phyloP scores from a whole-genome alignment of 2,888 invertebrate genomes.

The Drosophila austrosaltans region DNA sequence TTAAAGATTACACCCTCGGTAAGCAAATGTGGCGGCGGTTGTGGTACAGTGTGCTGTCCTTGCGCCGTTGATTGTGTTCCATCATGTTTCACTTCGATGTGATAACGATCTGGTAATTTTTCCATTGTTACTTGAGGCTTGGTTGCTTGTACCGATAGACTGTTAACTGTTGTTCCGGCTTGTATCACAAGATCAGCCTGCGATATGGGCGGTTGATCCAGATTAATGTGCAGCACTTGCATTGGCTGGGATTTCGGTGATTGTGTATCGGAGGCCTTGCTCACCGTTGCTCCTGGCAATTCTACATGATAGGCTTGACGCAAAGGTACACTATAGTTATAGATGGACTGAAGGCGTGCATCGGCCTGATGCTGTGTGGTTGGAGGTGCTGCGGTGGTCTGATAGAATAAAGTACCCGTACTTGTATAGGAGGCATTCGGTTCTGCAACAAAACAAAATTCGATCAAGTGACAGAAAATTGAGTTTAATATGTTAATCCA shows the following conservation, averaged over 20 bases:
- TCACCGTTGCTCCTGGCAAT: slow-evolving; percentile 71
- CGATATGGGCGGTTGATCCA: slow-evolving; percentile 81
- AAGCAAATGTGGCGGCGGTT: slow-evolving; percentile 75
- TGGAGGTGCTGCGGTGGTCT: slow-evolving; percentile 84
- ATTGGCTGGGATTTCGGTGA: slow-evolving; percentile 77
- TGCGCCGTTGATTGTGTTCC: slow-evolving; percentile 51
- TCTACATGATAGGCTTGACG: slow-evolving; percentile 82
- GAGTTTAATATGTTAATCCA: background rate
- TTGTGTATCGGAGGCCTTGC: slow-evolving; percentile 75
- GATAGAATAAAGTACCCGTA: slow-evolving; percentile 85
- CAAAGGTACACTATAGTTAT: slow-evolving; percentile 81
- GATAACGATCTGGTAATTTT: slow-evolving; percentile 82
- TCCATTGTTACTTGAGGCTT: slow-evolving; percentile 83
- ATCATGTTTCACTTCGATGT: slow-evolving; percentile 82
- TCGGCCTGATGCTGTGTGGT: slow-evolving; percentile 81
- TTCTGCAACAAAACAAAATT: slow-evolving; percentile 81
- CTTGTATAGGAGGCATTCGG: slow-evolving; percentile 84
- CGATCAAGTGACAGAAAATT: background rate
- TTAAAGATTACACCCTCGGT: slow-evolving; percentile 82
- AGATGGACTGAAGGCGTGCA: slow-evolving; percentile 79
- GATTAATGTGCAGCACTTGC: slow-evolving; percentile 82
- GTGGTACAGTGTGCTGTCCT: slow-evolving; percentile 67
- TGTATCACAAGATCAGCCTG: slow-evolving; percentile 72
- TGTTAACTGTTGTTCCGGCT: slow-evolving; percentile 36
- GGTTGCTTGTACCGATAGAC: slow-evolving; percentile 68